Conservation (phyloP, 2,113 vertebrate genomes). For the Coreoperca whiteheadi region DNA sequence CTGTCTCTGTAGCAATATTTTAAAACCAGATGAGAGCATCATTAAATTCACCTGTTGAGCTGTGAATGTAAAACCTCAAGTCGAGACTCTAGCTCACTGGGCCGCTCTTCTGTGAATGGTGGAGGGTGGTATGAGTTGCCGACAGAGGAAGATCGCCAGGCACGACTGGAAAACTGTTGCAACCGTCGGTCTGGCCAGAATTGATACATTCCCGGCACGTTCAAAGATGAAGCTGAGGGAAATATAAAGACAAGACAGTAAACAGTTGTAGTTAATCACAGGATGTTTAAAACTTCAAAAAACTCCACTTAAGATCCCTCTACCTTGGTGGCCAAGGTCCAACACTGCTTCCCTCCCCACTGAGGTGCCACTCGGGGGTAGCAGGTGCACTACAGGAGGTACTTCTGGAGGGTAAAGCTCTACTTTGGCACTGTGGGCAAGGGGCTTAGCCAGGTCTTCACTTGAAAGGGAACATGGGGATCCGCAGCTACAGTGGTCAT, state of each 20-base stretch:
- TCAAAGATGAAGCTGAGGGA: slow-evolving; percentile 80
- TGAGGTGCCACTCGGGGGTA: slow-evolving; percentile 61
- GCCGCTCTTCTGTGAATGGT: slow-evolving; percentile 77
- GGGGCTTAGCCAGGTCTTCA: slow-evolving; percentile 80
- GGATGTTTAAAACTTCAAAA: background rate
- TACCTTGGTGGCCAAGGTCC: slow-evolving; percentile 77
- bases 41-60: slow-evolving; percentile 88
- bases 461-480: slow-evolving; percentile 87
- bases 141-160: slow-evolving; percentile 84
- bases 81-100: slow-evolving; percentile 88
- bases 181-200: slow-evolving; percentile 88
- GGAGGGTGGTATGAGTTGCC: slow-evolving; percentile 70
- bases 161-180: slow-evolving; percentile 64
- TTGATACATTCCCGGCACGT: slow-evolving; percentile 84
- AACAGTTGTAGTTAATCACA: background rate
- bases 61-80: slow-evolving; percentile 94
- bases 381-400: slow-evolving; percentile 74
- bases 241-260: background rate
- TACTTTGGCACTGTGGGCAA: slow-evolving; percentile 63
- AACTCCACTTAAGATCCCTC: background rate
- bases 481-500: slow-evolving; percentile 84
- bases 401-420: slow-evolving; percentile 72
- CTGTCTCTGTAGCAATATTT: background rate
- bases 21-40: background rate
- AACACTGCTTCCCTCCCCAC: slow-evolving; percentile 59